Conservation (phyloP, 2,888 invertebrate species). For the Pyrrhosoma nymphula region DNA sequence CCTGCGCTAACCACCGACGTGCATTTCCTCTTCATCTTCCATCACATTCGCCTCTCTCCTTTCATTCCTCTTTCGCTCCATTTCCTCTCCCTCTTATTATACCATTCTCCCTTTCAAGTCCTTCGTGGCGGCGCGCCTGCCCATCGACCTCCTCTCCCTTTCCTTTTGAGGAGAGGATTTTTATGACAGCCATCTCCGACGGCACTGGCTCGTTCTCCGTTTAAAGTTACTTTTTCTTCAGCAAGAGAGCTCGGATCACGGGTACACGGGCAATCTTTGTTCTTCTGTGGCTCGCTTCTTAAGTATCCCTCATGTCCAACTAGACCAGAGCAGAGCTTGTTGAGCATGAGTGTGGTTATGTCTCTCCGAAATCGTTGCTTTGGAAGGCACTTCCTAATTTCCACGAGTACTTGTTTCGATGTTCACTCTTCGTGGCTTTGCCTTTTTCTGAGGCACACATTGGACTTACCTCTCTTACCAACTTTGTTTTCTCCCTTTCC, state of each 20-base stretch:
- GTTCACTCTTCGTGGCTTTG: neutral
- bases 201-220: neutral
- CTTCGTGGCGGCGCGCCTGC: neutral
- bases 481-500: too few species aligned
- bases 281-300: neutral
- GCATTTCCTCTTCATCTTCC: neutral
- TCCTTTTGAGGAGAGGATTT: neutral
- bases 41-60: neutral
- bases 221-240: neutral
- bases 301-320: neutral
- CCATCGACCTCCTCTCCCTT: neutral
- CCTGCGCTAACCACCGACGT: neutral
- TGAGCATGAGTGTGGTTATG: neutral
- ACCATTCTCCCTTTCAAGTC: neutral
- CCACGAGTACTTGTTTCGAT: neutral
- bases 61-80: neutral
- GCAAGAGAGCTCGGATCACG: neutral
- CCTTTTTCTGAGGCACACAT: too few species aligned
- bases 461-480: too few species aligned
- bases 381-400: neutral
- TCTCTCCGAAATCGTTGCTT: neutral
- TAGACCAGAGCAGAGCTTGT: neutral
- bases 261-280: neutral
- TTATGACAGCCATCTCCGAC: slow-evolving; percentile 36
- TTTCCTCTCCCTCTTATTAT: neutral